phyloP scores from a whole-genome alignment of 2,888 invertebrate genomes.

The Spialia ferax region DNA sequence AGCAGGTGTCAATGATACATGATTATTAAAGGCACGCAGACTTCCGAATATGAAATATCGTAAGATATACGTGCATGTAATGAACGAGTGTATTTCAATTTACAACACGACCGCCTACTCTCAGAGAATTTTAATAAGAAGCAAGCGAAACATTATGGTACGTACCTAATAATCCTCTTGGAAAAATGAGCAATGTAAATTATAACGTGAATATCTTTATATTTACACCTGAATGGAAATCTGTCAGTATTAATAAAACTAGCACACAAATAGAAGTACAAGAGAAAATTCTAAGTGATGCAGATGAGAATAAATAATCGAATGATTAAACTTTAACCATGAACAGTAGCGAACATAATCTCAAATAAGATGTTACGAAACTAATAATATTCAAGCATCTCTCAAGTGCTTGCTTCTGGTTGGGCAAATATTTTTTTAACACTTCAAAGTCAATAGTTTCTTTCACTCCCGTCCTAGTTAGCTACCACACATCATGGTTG shows the following conservation, averaged over 20 bases:
- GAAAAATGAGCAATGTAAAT: conserved; percentile 2
- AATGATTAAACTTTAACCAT: background rate
- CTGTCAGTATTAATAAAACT: too few species aligned
- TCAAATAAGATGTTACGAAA: conserved; percentile 32
- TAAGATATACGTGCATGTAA: conserved; percentile 26
- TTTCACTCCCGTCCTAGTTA: conserved; percentile 36
- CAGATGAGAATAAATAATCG: background rate
- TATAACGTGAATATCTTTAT: background rate
- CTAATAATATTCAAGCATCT: conserved; percentile 28
- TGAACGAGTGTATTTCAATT: conserved; percentile 31
- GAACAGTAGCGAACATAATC: conserved; percentile 15
- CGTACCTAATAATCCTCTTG: conserved; percentile 10
- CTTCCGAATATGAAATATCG: conserved; percentile 31
- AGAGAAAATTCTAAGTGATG: too few species aligned
- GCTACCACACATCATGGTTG: conserved; percentile 29
- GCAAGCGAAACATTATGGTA: conserved; percentile 10
- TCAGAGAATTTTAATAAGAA: conserved; percentile 31
- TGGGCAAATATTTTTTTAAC: conserved; percentile 36
- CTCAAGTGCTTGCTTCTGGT: conserved; percentile 38
- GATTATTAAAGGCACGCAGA: conserved; percentile 26
- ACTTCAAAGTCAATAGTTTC: conserved; percentile 36
- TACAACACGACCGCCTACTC: conserved; percentile 28
- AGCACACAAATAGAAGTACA: too few species aligned
- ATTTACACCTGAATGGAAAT: background rate
- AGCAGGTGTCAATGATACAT: background rate